Base-by-base conservation (phyloP, 2,888 invertebrate genomes). In the Blera fallax region DNA sequence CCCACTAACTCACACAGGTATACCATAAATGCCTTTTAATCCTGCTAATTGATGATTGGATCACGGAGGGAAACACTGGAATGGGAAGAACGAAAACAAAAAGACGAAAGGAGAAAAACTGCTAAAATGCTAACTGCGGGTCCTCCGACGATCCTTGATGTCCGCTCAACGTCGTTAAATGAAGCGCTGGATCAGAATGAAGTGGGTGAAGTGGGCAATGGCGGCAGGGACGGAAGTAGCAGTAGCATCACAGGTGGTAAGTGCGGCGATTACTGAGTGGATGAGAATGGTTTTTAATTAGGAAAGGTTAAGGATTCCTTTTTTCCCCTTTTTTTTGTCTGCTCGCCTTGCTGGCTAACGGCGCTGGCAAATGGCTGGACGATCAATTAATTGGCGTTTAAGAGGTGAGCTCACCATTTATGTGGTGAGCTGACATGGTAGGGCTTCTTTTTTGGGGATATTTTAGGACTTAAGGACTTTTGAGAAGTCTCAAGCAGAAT, bases 1-100 rank as follows among this genome's bases (percentile, higher is more conserved):
- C n/a, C n/a, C 48, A 48, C 64, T 56, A 37, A 54, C 50, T 50
- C 45, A 45, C 24, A 65, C 54, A 37, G 54, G 69, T 74, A 74
- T 43, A 72, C 34, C 70, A 80, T 84, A 84, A 84, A 84, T 76
- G 74, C 80, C 80, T 76, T 81, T 85, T 85, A 85, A 85, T 85
- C 72, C 76, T 81, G 65, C 72, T 85, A 85, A 85, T 85, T 85
- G 80, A 85, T 76, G 85, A 85, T 76, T 85, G 80, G 52, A 80
- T 76, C 80, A 70, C 29, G 65, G 76, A 67, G 67, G 52, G 67
- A 84, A 87, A 84, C n/a, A n/a, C 82, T 85, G 58, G 60, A 85
- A 84, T 72, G 73, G 40, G n/a, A 70, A 60, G 69, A 45, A 85
- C 32, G 18, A 81, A 79, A 76, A 62, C 48, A 64, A 73, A 78